Evolutionary conservation across 1,140 invertebrate species (phyloP).

Genomic region (Anoplolepis gracilipes): DNA sequence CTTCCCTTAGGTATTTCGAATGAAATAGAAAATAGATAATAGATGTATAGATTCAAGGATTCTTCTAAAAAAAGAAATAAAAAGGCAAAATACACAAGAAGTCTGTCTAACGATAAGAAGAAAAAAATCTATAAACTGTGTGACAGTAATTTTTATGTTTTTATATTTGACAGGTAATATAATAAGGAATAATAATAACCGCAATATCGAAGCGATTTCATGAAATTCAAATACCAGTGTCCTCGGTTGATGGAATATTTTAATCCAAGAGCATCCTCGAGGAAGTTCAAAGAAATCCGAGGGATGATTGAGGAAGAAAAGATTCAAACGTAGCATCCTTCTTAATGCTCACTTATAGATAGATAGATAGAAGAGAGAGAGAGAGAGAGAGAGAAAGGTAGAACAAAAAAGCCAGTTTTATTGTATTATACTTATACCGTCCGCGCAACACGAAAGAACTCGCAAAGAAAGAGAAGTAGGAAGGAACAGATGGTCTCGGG

Average conservation of each 20-base stretch:
- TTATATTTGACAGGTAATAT: not conserved
- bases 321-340: constrained; percentile 24
- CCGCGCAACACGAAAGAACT: constrained; percentile 34
- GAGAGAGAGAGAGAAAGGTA: not conserved
- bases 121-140: not conserved
- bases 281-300: constrained; percentile 34
- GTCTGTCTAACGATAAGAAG: no score
- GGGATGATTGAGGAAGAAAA: constrained; percentile 51
- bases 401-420: constrained; percentile 44
- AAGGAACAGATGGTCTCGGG: not conserved
- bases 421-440: constrained; percentile 29
- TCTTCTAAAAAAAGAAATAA: not conserved
- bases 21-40: no score
- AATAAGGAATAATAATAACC: no score
- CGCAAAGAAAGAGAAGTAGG: not conserved
- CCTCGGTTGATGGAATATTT: constrained; percentile 55
- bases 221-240: constrained; percentile 43
- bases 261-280: constrained; percentile 22
- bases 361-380: not conserved
- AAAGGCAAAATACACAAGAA: not conserved
- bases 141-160: not conserved
- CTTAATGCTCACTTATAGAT: constrained; percentile 37
- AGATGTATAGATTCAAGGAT: not conserved
- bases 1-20: not conserved
- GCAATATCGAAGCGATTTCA: not conserved